Conservation (phyloP, 2,113 vertebrate species). For the Macrotis lagotis region DNA sequence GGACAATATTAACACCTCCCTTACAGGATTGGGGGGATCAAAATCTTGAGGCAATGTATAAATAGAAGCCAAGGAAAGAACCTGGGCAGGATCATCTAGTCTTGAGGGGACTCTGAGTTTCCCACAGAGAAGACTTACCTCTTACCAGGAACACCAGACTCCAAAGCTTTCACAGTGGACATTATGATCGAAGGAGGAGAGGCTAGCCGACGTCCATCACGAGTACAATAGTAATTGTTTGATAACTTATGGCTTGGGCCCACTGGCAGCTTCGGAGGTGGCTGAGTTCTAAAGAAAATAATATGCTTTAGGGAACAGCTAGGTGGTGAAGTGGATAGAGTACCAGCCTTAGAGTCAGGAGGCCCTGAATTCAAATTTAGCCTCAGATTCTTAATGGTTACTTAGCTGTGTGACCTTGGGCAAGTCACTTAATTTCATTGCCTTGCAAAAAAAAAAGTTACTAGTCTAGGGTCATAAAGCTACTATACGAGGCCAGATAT, state of each 20-base stretch:
- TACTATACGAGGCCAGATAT: background rate
- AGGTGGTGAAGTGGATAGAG: no score
- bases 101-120: background rate
- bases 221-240: conserved; percentile 90
- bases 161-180: conserved; percentile 88
- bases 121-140: conserved; percentile 80
- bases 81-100: background rate
- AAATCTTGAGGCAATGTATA: background rate
- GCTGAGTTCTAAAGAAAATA: conserved; percentile 85
- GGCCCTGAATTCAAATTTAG: no score
- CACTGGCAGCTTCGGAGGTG: conserved; percentile 89
- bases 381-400: no score
- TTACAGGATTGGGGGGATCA: background rate
- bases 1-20: background rate
- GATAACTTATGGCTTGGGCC: conserved; percentile 93
- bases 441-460: no score
- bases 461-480: background rate
- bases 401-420: no score
- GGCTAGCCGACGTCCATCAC: conserved; percentile 92
- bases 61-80: background rate
- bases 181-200: conserved; percentile 86
- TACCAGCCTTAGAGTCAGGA: no score
- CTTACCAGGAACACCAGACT: conserved; percentile 73
- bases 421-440: no score
- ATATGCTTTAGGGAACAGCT: background rate